phyloP scores from a whole-genome alignment of 2,113 vertebrate species.

The Alectura lathami region DNA sequence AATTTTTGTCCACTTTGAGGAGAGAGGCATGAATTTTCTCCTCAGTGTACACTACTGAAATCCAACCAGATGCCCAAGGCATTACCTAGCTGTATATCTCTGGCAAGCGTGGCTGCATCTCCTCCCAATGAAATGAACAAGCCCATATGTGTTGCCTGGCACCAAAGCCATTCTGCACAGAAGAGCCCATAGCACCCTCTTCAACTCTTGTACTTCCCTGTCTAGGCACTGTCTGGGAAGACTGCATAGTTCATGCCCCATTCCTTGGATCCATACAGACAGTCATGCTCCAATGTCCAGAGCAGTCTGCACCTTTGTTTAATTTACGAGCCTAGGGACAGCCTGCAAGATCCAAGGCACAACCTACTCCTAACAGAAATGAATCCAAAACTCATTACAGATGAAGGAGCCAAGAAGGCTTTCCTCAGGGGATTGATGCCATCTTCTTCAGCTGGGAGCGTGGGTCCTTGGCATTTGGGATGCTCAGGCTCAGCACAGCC shows the following conservation, averaged over 20 bases:
- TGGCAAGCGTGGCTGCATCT: background rate
- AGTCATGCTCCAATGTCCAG: background rate
- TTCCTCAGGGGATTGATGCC: constrained; percentile 17
- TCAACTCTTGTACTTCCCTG: fast-evolving
- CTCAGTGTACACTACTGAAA: background rate
- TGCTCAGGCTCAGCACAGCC: background rate
- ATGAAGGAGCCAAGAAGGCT: constrained; percentile 35
- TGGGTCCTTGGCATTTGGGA: background rate
- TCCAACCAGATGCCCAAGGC: background rate
- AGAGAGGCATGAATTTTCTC: no score
- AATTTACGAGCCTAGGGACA: background rate
- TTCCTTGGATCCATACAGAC: background rate
- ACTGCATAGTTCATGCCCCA: background rate
- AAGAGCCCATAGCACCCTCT: background rate
- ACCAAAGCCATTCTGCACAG: background rate
- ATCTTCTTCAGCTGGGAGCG: background rate
- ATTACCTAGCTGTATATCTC: background rate
- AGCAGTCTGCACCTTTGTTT: constrained; percentile 20
- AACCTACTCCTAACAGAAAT: background rate
- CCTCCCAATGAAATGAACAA: background rate
- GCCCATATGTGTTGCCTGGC: fast-evolving
- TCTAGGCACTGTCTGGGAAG: background rate
- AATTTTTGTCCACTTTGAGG: fast-evolving
- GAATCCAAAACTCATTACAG: constrained; percentile 24
- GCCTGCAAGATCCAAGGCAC: constrained; percentile 46